A percentile compares a stretch with the other conserved stretches of the same genome.
Conservation (phyloP, 2,113 vertebrate species). For the Clarias batrachus region DNA sequence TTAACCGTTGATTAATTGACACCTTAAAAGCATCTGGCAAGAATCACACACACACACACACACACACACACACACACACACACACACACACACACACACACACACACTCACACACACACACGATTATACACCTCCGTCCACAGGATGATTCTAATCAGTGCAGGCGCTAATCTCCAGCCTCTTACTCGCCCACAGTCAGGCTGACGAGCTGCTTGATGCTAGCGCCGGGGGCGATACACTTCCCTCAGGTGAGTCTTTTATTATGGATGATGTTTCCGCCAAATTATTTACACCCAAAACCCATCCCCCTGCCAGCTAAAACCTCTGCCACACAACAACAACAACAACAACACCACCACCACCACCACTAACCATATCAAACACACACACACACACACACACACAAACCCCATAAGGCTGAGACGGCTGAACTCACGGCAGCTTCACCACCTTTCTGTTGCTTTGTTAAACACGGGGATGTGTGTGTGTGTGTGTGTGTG, state of each 20-base stretch:
- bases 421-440: slow-evolving; percentile 34
- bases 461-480: slow-evolving; percentile 35
- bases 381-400: slow-evolving; percentile 22
- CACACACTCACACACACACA: slow-evolving; percentile 35
- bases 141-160: slow-evolving; percentile 63
- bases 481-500: no score
- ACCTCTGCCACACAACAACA: slow-evolving; percentile 48
- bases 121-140: slow-evolving; percentile 10
- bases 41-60: slow-evolving; percentile 22
- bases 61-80: slow-evolving; percentile 46
- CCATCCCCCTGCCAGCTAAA: slow-evolving; percentile 45
- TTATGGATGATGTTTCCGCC: slow-evolving; percentile 80
- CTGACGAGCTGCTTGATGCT: slow-evolving; percentile 61
- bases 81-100: slow-evolving; percentile 34
- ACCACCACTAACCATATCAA: not conserved
- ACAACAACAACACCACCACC: slow-evolving; percentile 22
- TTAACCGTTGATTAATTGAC: slow-evolving; percentile 62
- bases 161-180: slow-evolving; percentile 60
- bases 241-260: slow-evolving; percentile 78
- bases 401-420: slow-evolving; percentile 40
- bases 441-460: slow-evolving; percentile 28
- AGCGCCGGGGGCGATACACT: slow-evolving; percentile 75
- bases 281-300: slow-evolving; percentile 73
- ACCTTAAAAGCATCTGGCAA: slow-evolving; percentile 48
- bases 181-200: slow-evolving; percentile 37